Evolutionary conservation across 2,888 invertebrate genomes (phyloP), one percentile per base, ranked within the genome.

Genomic region (Syritta pipiens): DNA sequence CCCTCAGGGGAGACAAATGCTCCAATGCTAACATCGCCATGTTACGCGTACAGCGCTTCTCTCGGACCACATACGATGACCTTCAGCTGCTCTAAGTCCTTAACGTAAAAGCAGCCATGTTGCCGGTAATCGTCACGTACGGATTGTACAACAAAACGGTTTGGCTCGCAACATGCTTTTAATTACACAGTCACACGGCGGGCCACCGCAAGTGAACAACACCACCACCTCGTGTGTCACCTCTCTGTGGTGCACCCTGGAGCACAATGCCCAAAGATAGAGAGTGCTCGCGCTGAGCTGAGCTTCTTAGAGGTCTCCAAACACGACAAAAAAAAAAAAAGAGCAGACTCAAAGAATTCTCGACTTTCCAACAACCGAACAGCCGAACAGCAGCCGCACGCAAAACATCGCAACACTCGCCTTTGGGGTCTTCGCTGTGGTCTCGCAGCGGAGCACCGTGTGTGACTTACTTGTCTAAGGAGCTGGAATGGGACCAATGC

Each of bases 131-230:
- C 74, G 74, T 79, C 79, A 79, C 79, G 79, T 79, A 72, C 74
- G 62, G 62, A 46, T 74, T 79, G 79, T 74, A 79, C 79, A 79
- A 79, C 79, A 79, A 79, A 79, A 79, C 79, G 79, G 67, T 79
- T 74, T 68, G 79, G 72, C 62, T 79, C 42, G 62, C 67, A 79
- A 79, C 79, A 79, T 79, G 60, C 49, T 79, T 79, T 79, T 79
- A 79, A 79, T 79, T 79, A 79, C 67, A 79, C 72, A 74, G 62
- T 79, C 62, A 62, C 35, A 40, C 53, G 69, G 69, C 57, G 68
- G 37, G 30, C 46, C 14, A 48, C 63, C 77, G 42, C 53, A 77
- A 65, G 59, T 60, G 65, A 51, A 77, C 71, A 77, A n/a, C n/a
- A n/a, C n/a, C n/a, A n/a, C n/a, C n/a, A n/a, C 63, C 76, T 77